Evolutionary conservation across 64 coral and sea anemone genomes (phyloP).

Genomic region (Montipora capricornis): DNA sequence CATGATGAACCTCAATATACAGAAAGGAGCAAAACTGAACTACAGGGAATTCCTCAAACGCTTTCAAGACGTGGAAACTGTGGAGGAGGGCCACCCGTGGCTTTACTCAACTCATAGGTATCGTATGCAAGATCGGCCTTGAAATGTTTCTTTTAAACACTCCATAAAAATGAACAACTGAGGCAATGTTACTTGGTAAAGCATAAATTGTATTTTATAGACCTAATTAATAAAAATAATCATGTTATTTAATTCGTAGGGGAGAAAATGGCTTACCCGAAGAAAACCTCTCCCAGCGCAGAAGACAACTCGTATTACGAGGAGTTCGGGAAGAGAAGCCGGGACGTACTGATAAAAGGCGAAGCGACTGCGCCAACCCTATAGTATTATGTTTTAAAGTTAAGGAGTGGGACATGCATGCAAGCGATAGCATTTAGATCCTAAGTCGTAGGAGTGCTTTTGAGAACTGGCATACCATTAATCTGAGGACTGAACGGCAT

Average conservation of each 20-base stretch:
- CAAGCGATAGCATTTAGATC: too few species aligned
- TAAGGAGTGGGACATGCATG: too few species aligned
- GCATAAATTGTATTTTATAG: not conserved
- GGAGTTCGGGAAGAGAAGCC: too few species aligned
- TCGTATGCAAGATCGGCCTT: not conserved
- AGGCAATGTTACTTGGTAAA: too few species aligned
- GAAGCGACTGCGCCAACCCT: too few species aligned
- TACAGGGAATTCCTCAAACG: slow-evolving; percentile 92
- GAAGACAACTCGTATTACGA: too few species aligned
- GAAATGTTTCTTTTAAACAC: not conserved
- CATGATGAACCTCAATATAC: slow-evolving; percentile 78
- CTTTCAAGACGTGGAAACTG: slow-evolving; percentile 88
- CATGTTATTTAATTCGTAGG: not conserved
- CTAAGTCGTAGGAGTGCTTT: too few species aligned
- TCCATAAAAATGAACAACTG: not conserved
- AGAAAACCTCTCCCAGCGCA: too few species aligned
- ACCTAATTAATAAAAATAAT: not conserved
- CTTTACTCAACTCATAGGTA: slow-evolving; percentile 90
- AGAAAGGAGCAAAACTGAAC: slow-evolving; percentile 88
- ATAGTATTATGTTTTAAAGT: too few species aligned
- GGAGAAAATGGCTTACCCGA: not conserved
- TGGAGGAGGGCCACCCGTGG: slow-evolving; percentile 93
- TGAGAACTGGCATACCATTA: too few species aligned
- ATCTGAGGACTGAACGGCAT: too few species aligned
- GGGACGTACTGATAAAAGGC: too few species aligned